Base-by-base conservation (phyloP, 2,888 invertebrate genomes). In the Malacosoma neustria region DNA sequence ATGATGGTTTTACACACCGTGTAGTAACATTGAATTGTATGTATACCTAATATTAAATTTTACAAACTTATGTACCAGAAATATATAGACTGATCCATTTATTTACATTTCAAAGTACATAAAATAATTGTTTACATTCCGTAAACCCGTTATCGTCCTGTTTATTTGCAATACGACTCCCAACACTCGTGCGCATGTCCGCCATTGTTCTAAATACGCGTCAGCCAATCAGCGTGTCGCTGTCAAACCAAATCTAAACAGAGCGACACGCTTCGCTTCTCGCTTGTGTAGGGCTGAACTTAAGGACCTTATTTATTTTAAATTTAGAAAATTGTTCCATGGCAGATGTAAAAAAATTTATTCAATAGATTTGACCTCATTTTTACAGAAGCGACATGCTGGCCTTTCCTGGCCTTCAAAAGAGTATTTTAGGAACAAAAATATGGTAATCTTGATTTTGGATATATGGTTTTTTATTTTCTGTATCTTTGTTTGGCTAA, bases 151-250 rank as follows among this genome's bases (percentile, higher is more conserved):
- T 32, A 34, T 38, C 34, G 38, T 39, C 36, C 30, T 22, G 22
- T 22, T 30, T 36, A 32, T 30, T 33, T 39, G 39, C 36, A 33
- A 39, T 22, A 22, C 22, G 5, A 22, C 22, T 22, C 22, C 22
- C 22, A 22, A 9, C 22, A 22, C 22, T 22, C 22, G 9, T 22
- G 22, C 9, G 5, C 41, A 49, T 39, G 49, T 55, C 72, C 62
- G 72, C 80, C 74, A 76, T 77, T 73, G 68, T 71, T 69, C 58
- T 57, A 53, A 54, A 59, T 60, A 54, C 48, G 42, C 59, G 58
- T 45, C 41, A 49, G 46, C 81, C 81, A 81, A 81, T 76, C 54
- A 54, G 42, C 46, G 39, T 42, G 44, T 36, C 29, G 37, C 35
- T 15, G 38, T 38, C 34, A 7, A 33, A 33, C 39, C 47, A 53